A percentile compares a stretch with the other conserved stretches of the same genome.
phyloP scores from a whole-genome alignment of 2,888 invertebrate species.

The Zaprionus obscuricornis region DNA sequence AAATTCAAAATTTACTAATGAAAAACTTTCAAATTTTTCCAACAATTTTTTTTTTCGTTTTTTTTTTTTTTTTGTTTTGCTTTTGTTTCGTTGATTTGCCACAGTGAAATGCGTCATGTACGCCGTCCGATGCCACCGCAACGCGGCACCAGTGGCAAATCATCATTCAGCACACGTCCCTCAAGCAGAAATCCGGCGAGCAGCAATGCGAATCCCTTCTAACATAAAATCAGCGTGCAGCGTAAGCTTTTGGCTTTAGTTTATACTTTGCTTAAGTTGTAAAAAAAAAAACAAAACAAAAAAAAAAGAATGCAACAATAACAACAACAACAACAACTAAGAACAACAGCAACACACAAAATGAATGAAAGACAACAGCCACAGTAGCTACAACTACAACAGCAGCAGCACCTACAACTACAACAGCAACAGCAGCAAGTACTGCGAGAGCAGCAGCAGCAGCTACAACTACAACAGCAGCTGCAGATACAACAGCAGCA shows the following conservation, averaged over 20 bases:
- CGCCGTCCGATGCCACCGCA: conserved; percentile 85
- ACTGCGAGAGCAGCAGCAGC: no score
- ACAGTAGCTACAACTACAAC: no score
- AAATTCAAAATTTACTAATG: no score
- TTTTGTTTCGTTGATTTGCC: conserved; percentile 2
- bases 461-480: no score
- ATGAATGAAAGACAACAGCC: no score
- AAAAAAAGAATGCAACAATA: conserved; percentile 21
- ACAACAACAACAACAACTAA: conserved; percentile 1
- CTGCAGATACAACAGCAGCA: no score
- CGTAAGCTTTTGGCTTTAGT: conserved; percentile 86
- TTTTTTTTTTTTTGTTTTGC: neutral
- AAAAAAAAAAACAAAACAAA: conserved; percentile 48
- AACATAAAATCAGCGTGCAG: conserved; percentile 85
- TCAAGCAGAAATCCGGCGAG: conserved; percentile 85
- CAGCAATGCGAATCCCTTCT: conserved; percentile 86
- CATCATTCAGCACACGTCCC: conserved; percentile 85
- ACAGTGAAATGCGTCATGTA: conserved; percentile 87
- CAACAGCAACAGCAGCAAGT: no score
- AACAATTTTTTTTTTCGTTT: no score
- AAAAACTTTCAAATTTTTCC: no score
- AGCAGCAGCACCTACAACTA: no score
- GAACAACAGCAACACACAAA: conserved; percentile 11
- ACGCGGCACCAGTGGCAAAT: conserved; percentile 85
- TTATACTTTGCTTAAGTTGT: conserved; percentile 86